A percentile compares a stretch with the other conserved stretches of the same genome.
Evolutionary conservation across 2,888 invertebrate genomes (phyloP).

Genomic region (Oscheius myriophilus): DNA sequence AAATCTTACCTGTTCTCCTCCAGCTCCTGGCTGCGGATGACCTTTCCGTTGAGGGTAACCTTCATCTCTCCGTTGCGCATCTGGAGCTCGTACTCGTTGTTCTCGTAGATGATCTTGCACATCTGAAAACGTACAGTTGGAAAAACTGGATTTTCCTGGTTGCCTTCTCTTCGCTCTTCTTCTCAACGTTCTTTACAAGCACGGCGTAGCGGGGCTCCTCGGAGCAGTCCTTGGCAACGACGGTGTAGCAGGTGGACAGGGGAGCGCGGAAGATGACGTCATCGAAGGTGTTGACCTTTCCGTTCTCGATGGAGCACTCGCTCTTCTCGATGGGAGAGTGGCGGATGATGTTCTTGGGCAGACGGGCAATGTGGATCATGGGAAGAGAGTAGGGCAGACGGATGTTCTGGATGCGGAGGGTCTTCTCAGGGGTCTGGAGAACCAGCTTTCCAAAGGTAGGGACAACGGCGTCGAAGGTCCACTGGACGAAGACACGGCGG

Average conservation of each 20-base stretch:
- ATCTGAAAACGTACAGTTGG: not conserved
- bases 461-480: conserved; percentile 62
- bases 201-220: conserved; percentile 70
- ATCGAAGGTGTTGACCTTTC: conserved; percentile 68
- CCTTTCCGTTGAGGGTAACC: conserved; percentile 46
- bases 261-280: conserved; percentile 60
- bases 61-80: conserved; percentile 20
- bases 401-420: conserved; percentile 31
- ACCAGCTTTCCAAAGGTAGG: conserved; percentile 61
- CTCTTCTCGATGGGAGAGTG: conserved; percentile 29
- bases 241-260: conserved; percentile 70
- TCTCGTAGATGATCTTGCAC: conserved; percentile 33
- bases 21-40: conserved; percentile 36
- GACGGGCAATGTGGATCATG: conserved; percentile 28
- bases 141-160: not conserved
- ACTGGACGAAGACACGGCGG: conserved; percentile 42
- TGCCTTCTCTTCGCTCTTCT: conserved; percentile 56
- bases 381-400: conserved; percentile 38
- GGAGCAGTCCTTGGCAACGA: conserved; percentile 72
- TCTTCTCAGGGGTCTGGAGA: conserved; percentile 54
- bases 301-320: conserved; percentile 44
- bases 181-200: conserved; percentile 65
- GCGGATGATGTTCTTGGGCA: conserved; percentile 27
- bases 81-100: conserved; percentile 34
- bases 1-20: conserved; percentile 15